Percentiles rank a stretch among this genome's conserved stretches.
Conservation (phyloP, 2,797 vertebrate species). For the Hemibagrus guttatus region DNA sequence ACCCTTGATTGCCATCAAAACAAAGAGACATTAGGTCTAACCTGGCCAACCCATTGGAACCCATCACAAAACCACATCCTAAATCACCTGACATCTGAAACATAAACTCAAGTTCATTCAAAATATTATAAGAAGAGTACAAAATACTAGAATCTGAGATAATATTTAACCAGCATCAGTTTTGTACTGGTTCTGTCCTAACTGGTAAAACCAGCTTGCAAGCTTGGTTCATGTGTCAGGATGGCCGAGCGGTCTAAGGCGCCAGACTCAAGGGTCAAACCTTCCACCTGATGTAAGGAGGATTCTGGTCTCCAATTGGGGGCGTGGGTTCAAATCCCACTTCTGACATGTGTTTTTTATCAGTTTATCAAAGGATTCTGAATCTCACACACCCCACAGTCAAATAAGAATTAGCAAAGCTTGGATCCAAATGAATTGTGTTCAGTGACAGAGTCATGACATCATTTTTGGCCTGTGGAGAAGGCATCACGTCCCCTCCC, state of each 20-base stretch:
- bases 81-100: background rate
- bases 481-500: slow-evolving; percentile 2
- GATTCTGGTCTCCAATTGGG: no score
- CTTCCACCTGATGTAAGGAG: no score
- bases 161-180: background rate
- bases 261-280: no score
- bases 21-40: background rate
- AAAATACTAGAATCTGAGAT: background rate
- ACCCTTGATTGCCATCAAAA: background rate
- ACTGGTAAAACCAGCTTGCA: background rate
- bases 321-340: no score
- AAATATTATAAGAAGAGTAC: background rate
- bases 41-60: background rate
- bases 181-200: background rate
- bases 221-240: background rate
- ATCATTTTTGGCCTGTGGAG: slow-evolving; percentile 37
- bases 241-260: no score
- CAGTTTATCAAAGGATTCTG: no score
- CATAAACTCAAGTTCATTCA: background rate
- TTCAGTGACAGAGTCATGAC: slow-evolving; percentile 39
- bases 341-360: no score
- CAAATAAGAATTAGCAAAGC: slow-evolving; percentile 12
- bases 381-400: background rate
- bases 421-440: slow-evolving; percentile 22
- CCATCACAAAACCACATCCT: background rate